A percentile compares a stretch with the other conserved stretches of the same genome.
phyloP scores from a whole-genome alignment of 2,888 invertebrate species.

The Pandemis cinnamomeana region DNA sequence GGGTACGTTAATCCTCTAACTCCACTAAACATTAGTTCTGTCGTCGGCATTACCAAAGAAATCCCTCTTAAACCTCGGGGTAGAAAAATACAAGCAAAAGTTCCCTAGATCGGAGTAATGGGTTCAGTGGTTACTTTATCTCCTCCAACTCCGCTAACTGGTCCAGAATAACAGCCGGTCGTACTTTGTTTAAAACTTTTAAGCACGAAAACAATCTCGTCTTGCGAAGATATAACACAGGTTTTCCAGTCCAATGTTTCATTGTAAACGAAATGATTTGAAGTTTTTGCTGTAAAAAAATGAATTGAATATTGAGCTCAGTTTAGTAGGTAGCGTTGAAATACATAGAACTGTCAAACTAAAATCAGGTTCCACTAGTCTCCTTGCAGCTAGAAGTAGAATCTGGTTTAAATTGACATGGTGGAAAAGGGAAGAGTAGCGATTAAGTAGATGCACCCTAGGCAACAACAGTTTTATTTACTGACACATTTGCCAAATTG shows the following conservation, averaged over 20 bases:
- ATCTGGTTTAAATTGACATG: too few relatives aligned
- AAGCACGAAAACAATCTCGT: conserved; percentile 51
- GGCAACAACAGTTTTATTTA: too few relatives aligned
- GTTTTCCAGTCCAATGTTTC: neutral
- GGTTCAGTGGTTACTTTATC: conserved; percentile 49
- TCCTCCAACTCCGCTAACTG: conserved; percentile 48
- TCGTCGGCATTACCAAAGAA: conserved; percentile 8
- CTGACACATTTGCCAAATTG: too few relatives aligned
- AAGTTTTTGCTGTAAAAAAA: neutral
- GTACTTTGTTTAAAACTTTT: conserved; percentile 50
- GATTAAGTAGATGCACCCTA: too few relatives aligned
- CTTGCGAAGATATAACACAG: conserved; percentile 36
- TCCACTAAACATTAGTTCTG: neutral
- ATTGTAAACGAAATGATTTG: neutral
- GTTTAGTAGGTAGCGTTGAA: too few relatives aligned
- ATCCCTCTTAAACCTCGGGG: conserved; percentile 9
- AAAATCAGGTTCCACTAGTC: too few relatives aligned
- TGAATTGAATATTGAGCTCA: too few relatives aligned
- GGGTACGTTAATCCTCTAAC: neutral
- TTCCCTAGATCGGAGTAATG: conserved; percentile 28
- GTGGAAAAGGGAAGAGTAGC: too few relatives aligned
- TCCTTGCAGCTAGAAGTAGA: too few relatives aligned
- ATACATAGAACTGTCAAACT: too few relatives aligned
- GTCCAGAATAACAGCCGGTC: conserved; percentile 48
- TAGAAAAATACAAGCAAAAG: conserved; percentile 27